A percentile compares a stretch with the other conserved stretches of the same genome.
phyloP scores from a whole-genome alignment of 2,113 vertebrate genomes.

The Phalacrocorax pelagicus region DNA sequence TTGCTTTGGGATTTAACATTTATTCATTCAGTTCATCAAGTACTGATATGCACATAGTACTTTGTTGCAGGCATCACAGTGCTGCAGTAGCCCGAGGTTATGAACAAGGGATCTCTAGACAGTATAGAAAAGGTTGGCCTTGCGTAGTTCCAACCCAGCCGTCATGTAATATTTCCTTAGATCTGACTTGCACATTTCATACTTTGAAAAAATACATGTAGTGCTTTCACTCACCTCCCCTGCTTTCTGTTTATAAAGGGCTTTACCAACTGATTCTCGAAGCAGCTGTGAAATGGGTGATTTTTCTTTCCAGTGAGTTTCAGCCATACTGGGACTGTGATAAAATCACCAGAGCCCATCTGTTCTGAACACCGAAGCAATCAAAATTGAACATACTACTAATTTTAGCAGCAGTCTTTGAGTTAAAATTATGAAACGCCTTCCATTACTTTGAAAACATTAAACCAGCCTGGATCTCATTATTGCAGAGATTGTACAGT shows the following conservation, averaged over 20 bases:
- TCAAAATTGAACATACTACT: slow-evolving; percentile 29
- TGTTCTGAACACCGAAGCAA: slow-evolving; percentile 6
- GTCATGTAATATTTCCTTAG: slow-evolving; percentile 16
- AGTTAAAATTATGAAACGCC: slow-evolving; percentile 28
- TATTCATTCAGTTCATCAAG: slow-evolving; percentile 39
- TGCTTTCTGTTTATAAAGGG: slow-evolving; percentile 28
- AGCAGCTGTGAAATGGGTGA: background rate
- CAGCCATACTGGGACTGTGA: background rate
- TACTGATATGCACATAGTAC: slow-evolving; percentile 16
- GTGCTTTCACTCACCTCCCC: background rate
- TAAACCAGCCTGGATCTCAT: background rate
- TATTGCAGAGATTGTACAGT: background rate
- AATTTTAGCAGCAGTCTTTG: slow-evolving; percentile 16
- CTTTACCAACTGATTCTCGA: background rate
- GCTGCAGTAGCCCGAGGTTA: slow-evolving; percentile 34
- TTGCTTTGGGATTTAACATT: slow-evolving; percentile 41
- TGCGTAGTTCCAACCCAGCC: background rate
- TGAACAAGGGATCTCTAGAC: slow-evolving; percentile 50
- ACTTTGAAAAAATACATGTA: slow-evolving; percentile 36
- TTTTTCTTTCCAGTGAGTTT: slow-evolving; percentile 25
- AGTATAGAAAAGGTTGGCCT: slow-evolving; percentile 15
- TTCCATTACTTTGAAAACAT: background rate
- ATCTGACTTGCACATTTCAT: background rate
- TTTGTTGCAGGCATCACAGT: slow-evolving; percentile 49
- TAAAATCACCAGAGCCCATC: background rate